Evolutionary conservation across 2,888 invertebrate species (phyloP).

Genomic region (Syrphus vitripennis): DNA sequence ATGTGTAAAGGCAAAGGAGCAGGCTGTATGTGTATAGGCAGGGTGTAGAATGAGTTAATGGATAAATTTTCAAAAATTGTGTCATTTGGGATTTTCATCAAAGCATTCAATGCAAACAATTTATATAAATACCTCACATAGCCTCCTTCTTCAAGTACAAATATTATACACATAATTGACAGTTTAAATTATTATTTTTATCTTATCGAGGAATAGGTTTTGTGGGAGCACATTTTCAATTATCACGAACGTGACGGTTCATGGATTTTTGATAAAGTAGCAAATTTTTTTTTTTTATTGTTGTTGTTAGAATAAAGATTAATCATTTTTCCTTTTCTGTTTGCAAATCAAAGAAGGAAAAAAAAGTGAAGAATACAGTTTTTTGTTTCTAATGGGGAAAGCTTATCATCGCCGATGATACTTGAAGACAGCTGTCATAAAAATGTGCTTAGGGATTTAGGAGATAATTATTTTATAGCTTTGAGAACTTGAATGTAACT

Average conservation of each 20-base stretch:
- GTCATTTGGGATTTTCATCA: conserved; percentile 1
- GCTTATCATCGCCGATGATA: background rate
- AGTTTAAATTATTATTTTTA: conserved; percentile 1
- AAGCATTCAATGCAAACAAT: background rate
- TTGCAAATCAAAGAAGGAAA: no score
- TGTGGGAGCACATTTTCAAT: background rate
- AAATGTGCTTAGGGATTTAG: background rate
- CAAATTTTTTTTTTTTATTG: no score
- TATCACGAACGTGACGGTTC: conserved; percentile 17
- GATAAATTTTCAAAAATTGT: background rate
- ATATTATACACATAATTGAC: background rate
- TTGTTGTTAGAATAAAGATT: background rate
- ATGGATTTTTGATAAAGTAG: conserved; percentile 5
- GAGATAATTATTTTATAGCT: background rate
- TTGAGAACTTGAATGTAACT: background rate
- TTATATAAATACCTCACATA: no score
- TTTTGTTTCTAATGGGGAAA: background rate
- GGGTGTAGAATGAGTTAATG: background rate
- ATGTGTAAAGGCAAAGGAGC: no score
- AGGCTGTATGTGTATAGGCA: background rate
- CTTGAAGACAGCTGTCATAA: background rate
- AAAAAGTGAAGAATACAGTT: background rate
- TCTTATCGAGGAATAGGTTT: background rate
- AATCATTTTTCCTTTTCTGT: background rate
- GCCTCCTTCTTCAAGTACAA: background rate